These are phyloP conservation scores for Paratrypauchen microcephalus DNA, from an alignment of 2,797 vertebrate genomes.

Conservation along the genomic window DNA sequence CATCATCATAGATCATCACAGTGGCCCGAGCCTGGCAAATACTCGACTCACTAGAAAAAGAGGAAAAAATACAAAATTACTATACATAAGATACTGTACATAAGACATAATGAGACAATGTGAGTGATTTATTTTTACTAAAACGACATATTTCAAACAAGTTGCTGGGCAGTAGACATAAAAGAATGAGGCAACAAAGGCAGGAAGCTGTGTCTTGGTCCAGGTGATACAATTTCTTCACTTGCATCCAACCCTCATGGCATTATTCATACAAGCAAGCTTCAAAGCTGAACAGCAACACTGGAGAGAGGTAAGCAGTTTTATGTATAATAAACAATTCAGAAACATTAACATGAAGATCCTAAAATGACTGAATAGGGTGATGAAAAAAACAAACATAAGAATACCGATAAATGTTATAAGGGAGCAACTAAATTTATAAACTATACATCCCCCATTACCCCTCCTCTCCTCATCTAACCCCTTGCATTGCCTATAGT, in stretches of 20 bases:
- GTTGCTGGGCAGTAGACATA: slow-evolving; percentile 49
- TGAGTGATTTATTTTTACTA: not conserved
- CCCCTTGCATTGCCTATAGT: slow-evolving; percentile 35
- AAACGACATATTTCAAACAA: slow-evolving; percentile 48
- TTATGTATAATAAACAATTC: not conserved
- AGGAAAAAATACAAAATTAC: slow-evolving; percentile 1
- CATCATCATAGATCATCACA: slow-evolving; percentile 92
- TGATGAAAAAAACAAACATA: not conserved
- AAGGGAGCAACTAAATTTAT: slow-evolving; percentile 7
- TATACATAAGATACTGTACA: not conserved
- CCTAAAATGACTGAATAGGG: not conserved
- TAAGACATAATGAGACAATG: not conserved
- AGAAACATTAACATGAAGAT: not conserved
- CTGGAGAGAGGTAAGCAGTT: not conserved
- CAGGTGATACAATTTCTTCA: slow-evolving; percentile 16
- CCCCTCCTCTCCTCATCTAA: slow-evolving; percentile 40
- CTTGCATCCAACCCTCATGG: slow-evolving; percentile 3
- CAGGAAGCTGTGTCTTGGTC: slow-evolving; percentile 57
- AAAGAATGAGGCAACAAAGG: slow-evolving; percentile 62
- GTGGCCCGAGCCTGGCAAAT: slow-evolving; percentile 89
- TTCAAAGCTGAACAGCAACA: not conserved
- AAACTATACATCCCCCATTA: slow-evolving; percentile 17
- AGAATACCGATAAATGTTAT: not conserved
- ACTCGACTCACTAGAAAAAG: slow-evolving; percentile 82
- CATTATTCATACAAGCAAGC: too few species aligned